Conservation (phyloP, 2,888 invertebrate genomes). For the Noctua pronuba region DNA sequence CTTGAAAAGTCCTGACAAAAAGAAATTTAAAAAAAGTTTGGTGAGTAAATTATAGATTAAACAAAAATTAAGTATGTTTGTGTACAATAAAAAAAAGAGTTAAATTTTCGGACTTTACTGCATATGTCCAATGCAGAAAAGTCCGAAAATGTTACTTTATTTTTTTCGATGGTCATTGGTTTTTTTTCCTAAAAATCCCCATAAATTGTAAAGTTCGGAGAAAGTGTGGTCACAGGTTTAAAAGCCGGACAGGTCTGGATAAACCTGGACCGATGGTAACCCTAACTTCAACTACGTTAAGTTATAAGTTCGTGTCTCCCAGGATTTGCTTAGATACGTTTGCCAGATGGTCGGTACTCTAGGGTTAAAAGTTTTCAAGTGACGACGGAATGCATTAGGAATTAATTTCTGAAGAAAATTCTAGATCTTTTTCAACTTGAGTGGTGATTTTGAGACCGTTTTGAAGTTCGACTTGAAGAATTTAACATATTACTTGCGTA, state of each 20-base stretch:
- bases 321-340: slow-evolving; percentile 29
- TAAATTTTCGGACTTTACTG: too few species aligned
- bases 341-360: slow-evolving; percentile 12
- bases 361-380: slow-evolving; percentile 35
- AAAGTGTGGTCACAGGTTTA: neutral
- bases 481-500: neutral
- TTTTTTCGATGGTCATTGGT: neutral
- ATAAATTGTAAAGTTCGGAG: neutral
- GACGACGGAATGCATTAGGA: slow-evolving; percentile 15
- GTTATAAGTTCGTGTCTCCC: slow-evolving; percentile 46
- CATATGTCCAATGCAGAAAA: too few species aligned
- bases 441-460: too few species aligned
- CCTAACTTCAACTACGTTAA: slow-evolving; percentile 6
- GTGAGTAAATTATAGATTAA: too few species aligned
- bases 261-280: neutral
- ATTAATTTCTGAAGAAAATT: slow-evolving; percentile 10
- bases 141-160: neutral
- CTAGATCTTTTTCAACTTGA: neutral
- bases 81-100: too few species aligned
- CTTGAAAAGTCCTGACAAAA: neutral
- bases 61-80: too few species aligned
- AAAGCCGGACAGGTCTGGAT: neutral
- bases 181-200: neutral
- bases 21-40: too few species aligned
- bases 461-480: neutral